Evolutionary conservation across 2,888 invertebrate species (phyloP).

Genomic region (Andrena marginata): DNA sequence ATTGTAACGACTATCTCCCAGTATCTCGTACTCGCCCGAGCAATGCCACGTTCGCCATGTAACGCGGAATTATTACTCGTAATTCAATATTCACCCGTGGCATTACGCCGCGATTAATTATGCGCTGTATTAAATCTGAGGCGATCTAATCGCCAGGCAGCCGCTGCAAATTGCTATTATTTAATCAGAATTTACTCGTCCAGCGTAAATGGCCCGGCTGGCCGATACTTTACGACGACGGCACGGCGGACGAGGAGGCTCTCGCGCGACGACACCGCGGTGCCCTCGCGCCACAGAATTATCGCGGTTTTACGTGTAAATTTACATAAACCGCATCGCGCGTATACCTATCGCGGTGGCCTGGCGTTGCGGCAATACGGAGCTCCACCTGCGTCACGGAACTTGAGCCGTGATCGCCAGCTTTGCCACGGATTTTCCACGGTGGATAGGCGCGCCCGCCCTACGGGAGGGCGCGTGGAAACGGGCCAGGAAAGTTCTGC

Average conservation of each 20-base stretch:
- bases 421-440: background rate
- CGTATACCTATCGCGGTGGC: conserved; percentile 18
- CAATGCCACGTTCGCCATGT: background rate
- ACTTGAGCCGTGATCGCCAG: background rate
- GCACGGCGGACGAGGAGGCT: conserved; percentile 25
- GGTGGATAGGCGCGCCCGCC: background rate
- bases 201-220: conserved; percentile 29
- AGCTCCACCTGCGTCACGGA: conserved; percentile 34
- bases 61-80: conserved; percentile 17
- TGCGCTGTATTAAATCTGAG: conserved; percentile 51
- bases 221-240: conserved; percentile 43
- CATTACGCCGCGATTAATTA: conserved; percentile 53
- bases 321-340: conserved; percentile 57
- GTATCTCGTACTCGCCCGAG: background rate
- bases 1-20: no score
- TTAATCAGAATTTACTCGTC: conserved; percentile 59
- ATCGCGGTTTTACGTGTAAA: conserved; percentile 58
- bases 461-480: background rate
- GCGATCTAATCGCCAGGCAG: conserved; percentile 44
- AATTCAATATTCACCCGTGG: conserved; percentile 44
- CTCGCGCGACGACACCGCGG: conserved; percentile 21
- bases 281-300: conserved; percentile 40
- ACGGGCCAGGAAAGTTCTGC: background rate
- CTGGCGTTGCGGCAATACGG: conserved; percentile 31
- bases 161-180: conserved; percentile 55